Base-by-base conservation (phyloP, 2,113 vertebrate genomes). In the Colossoma macropomum region DNA sequence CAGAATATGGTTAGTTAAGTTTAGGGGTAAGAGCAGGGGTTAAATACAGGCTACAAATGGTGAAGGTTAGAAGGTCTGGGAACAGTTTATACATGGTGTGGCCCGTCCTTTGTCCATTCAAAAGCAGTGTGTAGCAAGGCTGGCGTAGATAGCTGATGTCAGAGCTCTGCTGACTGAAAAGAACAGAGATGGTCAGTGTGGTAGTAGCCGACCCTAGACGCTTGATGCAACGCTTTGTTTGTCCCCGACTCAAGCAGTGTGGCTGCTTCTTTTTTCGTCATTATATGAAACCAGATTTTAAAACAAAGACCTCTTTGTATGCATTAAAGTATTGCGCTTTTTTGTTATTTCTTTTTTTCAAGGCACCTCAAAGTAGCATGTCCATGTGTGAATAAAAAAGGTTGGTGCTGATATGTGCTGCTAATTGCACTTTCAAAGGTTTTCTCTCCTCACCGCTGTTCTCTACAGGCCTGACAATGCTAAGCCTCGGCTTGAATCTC, bases 301-400 rank as follows among this genome's bases (percentile, higher is more conserved):
- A 48, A 77, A 83, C 81, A 83, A 83, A 77, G 74, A 63, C 32
- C 52, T 65, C 23, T 77, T 83, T 82, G 63, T 82, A 34, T 63
- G 21, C 59, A 50, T 65, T 81, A 41, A 59, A 76, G 62, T 76
- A 60, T 69, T 82, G 63, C 62, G 10, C 66, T 59, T 76, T 59
- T 45, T 19, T n/a, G 7, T 75, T 21, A 62, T 62, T 56, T 59
- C 12, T 38, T 70, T 68, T 54, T 54, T 34, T 10, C n/a, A 50
- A 69, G 73, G 68, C 76, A 84, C 72, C 54, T 78, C 76, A 74
- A 75, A 79, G 84, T 82, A 52, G 86, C 92, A 91, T 91, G 92
- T 92, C 90, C 89, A 88, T 87, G 92, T 92, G 90, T 89, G 93
- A 91, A 92, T 89, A 86, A 76, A 88, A 90, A 86, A 63, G 68